phyloP scores from a whole-genome alignment of 2,797 vertebrate species.

The Aulostomus chinensis region DNA sequence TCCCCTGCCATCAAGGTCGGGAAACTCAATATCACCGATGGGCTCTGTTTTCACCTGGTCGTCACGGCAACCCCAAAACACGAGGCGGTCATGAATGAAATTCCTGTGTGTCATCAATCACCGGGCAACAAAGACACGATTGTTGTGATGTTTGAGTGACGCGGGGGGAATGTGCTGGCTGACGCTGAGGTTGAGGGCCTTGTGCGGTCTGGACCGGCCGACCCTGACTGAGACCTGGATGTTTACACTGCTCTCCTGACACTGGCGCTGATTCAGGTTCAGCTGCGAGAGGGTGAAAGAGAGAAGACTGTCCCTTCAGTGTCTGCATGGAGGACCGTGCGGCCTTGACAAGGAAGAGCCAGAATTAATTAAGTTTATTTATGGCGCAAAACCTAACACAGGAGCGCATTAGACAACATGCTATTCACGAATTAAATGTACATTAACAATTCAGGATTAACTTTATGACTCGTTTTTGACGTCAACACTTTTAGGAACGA shows the following conservation, averaged over 20 bases:
- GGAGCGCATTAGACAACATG: too few relatives aligned
- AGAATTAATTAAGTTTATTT: too few relatives aligned
- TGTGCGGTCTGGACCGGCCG: slow-evolving; percentile 36
- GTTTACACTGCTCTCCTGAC: slow-evolving; percentile 65
- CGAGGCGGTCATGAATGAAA: slow-evolving; percentile 70
- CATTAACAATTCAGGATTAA: not conserved
- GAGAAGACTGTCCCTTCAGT: slow-evolving; percentile 1
- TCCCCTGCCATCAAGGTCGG: slow-evolving; percentile 57
- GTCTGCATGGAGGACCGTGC: not conserved
- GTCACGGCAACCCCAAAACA: slow-evolving; percentile 76
- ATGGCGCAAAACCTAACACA: too few relatives aligned
- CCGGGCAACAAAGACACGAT: slow-evolving; percentile 64
- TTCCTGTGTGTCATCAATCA: slow-evolving; percentile 77
- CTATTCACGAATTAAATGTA: not conserved
- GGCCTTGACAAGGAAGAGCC: not conserved
- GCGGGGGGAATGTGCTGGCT: slow-evolving; percentile 55
- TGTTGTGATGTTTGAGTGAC: slow-evolving; percentile 64
- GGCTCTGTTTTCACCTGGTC: slow-evolving; percentile 76
- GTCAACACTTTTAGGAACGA: too few relatives aligned
- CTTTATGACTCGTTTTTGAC: too few relatives aligned
- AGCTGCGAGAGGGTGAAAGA: slow-evolving; percentile 12
- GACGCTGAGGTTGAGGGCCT: slow-evolving; percentile 44
- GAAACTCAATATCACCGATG: slow-evolving; percentile 64
- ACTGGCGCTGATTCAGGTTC: slow-evolving; percentile 54
- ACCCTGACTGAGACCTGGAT: slow-evolving; percentile 58